Evolutionary conservation across 2,888 invertebrate genomes (phyloP), one percentile per base, ranked within the genome.

Genomic region (Chalcis sispes): DNA sequence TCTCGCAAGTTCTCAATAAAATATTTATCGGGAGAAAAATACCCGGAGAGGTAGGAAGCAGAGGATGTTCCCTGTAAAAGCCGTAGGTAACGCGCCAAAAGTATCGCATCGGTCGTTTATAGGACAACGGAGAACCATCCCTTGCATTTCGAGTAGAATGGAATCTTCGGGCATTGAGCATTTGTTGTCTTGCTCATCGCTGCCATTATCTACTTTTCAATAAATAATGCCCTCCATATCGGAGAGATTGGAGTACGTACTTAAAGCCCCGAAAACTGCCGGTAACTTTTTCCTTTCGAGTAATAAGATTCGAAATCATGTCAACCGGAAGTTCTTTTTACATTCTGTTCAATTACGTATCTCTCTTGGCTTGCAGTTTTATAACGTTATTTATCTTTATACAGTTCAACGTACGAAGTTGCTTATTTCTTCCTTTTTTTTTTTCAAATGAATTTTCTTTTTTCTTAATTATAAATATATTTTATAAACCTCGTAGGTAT

Each of bases 201-300:
- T 42, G 50, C 72, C 52, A 59, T 73, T 73, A 73, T 52, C 58
- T 52, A 50, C 40, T 56, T 48, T 27, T 46, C 32, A 66, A 59
- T 18, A 32, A 56, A 40, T 48, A 65, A 58, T 59, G 48, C 40
- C 40, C 58, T 48, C 50, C 27, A n/a, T 50, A 52, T 61, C 27
- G 20, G 42, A 1, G 58, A 40, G 15, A 56, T n/a, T 15, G 5
- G n/a, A 10, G 29, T n/a, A 23, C 10, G 4, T 36, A 48, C 48
- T 32, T 15, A n/a, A n/a, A n/a, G n/a, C n/a, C n/a, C n/a, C n/a
- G n/a, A n/a, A n/a, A n/a, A n/a, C n/a, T n/a, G n/a, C n/a, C n/a
- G n/a, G n/a, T n/a, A n/a, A n/a, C n/a, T n/a, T n/a, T n/a, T n/a
- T n/a, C n/a, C n/a, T n/a, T n/a, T n/a, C n/a, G n/a, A n/a, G n/a